Conservation (phyloP, 2,888 invertebrate genomes). For the Drosophila siamana region DNA sequence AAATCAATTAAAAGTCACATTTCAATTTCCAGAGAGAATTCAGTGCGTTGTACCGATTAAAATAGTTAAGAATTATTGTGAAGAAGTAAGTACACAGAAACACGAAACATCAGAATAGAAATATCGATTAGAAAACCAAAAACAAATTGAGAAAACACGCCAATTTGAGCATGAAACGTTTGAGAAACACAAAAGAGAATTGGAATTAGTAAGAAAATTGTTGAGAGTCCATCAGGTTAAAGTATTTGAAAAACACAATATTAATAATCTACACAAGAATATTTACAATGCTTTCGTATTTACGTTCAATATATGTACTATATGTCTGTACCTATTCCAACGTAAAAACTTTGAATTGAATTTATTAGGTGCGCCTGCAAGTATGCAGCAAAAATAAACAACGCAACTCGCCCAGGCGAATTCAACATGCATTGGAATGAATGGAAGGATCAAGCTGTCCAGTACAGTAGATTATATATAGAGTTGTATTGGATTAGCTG, state of each 20-base stretch:
- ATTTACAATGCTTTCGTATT: constrained; percentile 17
- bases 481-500: neutral
- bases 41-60: constrained; percentile 8
- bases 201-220: constrained; percentile 58
- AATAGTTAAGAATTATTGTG: neutral
- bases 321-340: no score
- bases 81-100: constrained; percentile 11
- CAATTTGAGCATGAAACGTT: constrained; percentile 64
- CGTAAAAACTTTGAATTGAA: constrained; percentile 8
- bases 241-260: constrained; percentile 30
- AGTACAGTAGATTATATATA: constrained; percentile 7
- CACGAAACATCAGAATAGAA: constrained; percentile 20
- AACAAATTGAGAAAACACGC: constrained; percentile 28
- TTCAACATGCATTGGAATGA: constrained; percentile 31
- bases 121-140: constrained; percentile 27
- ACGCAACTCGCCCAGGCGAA: constrained; percentile 12
- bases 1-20: constrained; percentile 15
- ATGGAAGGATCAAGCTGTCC: constrained; percentile 5
- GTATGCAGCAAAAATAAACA: constrained; percentile 25
- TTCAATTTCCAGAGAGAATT: neutral
- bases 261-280: neutral
- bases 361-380: constrained; percentile 29
- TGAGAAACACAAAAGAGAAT: constrained; percentile 57
- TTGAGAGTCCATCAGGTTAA: constrained; percentile 13
- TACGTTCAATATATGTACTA: neutral